Conservation (phyloP, 1,140 invertebrate species). For the Eueides isabella region DNA sequence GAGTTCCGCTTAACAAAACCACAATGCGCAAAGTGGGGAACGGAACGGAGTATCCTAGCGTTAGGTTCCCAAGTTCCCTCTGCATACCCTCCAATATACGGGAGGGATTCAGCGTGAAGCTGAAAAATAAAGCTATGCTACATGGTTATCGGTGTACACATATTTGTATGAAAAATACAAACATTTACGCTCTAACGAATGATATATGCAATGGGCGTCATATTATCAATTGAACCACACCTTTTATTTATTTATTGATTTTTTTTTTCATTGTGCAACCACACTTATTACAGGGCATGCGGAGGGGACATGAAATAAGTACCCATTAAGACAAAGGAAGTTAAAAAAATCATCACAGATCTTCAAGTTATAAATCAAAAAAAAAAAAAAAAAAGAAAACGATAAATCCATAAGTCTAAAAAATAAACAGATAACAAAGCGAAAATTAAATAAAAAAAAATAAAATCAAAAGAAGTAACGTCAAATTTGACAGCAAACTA, state of each 20-base stretch:
- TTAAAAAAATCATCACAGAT: too few species aligned
- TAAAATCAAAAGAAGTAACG: neutral
- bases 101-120: neutral
- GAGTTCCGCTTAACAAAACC: too few species aligned
- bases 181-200: neutral
- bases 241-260: neutral
- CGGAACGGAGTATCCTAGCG: neutral
- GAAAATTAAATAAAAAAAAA: neutral
- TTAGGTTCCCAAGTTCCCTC: too few species aligned
- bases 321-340: too few species aligned
- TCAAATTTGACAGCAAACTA: neutral
- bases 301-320: too few species aligned
- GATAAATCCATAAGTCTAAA: too few species aligned
- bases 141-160: neutral
- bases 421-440: too few species aligned
- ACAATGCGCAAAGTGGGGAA: neutral
- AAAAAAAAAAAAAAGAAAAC: too few species aligned
- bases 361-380: too few species aligned
- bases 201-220: neutral
- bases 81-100: neutral
- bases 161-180: slow-evolving; percentile 10
- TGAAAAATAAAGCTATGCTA: neutral
- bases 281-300: too few species aligned
- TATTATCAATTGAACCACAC: neutral
- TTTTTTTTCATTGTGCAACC: too few species aligned